Evolutionary conservation across 2,113 vertebrate species (phyloP).

Genomic region (Myotis davidii): DNA sequence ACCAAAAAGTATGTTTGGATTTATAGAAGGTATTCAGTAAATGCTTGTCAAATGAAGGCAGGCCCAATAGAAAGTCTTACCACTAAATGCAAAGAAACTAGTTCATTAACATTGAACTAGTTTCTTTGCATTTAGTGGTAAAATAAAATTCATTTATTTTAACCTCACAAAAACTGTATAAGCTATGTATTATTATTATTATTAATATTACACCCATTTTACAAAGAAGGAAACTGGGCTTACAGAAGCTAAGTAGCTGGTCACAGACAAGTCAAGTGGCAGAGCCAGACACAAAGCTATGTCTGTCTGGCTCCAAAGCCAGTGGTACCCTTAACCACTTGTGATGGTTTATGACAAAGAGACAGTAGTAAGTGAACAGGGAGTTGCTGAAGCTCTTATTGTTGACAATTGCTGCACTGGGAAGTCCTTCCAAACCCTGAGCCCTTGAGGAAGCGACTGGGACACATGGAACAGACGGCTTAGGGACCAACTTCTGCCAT

Average conservation of each 20-base stretch:
- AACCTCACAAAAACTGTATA: not conserved
- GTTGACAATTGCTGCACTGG: not conserved
- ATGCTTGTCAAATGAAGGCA: not conserved
- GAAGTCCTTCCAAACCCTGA: not conserved
- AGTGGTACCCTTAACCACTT: not conserved
- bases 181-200: not conserved
- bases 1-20: not conserved
- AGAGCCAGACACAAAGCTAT: not conserved
- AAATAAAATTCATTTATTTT: not conserved
- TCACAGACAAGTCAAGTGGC: not conserved
- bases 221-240: not conserved
- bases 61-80: not conserved
- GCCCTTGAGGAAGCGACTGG: no score
- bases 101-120: not conserved
- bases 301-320: not conserved
- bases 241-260: not conserved
- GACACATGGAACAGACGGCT: no score
- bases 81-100: not conserved
- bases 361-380: not conserved
- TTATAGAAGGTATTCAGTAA: not conserved
- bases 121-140: no score
- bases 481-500: no score
- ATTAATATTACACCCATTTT: not conserved
- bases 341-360: not conserved
- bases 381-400: not conserved